Percentiles rank a stretch among this genome's conserved stretches.
These are phyloP conservation scores for Telmatherina bonti DNA, from an alignment of 2,797 vertebrate genomes.

Conservation along the genomic window DNA sequence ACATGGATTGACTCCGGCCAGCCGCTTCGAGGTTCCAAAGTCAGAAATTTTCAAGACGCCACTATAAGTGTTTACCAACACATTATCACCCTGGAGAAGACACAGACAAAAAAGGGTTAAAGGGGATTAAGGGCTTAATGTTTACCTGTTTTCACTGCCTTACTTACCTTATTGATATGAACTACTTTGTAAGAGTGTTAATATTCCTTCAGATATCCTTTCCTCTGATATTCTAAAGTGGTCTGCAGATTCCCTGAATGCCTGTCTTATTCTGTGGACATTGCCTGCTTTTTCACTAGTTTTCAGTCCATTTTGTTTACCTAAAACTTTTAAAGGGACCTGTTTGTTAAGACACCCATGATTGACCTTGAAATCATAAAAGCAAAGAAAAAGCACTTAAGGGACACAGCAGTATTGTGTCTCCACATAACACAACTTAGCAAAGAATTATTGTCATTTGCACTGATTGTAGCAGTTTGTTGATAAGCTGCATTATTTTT, in stretches of 20 bases:
- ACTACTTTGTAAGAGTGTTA: background rate
- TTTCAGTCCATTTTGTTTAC: too few species aligned
- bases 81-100: conserved; percentile 91
- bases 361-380: too few species aligned
- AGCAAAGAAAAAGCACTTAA: background rate
- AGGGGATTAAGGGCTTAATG: background rate
- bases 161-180: background rate
- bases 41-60: conserved; percentile 99
- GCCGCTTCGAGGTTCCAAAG: conserved; percentile 96
- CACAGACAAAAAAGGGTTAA: background rate
- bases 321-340: too few species aligned
- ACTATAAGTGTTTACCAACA: conserved; percentile 98
- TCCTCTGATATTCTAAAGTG: too few species aligned
- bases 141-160: too few species aligned
- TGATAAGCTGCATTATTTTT: too few species aligned
- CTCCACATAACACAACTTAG: background rate
- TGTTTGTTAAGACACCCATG: too few species aligned
- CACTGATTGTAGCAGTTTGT: too few species aligned
- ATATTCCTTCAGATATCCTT: too few species aligned
- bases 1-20: conserved; percentile 97
- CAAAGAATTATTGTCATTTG: too few species aligned
- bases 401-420: background rate
- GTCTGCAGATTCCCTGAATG: background rate
- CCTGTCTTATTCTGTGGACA: background rate
- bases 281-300: background rate